Base-by-base conservation (phyloP, 1,140 invertebrate genomes). In the Drosophila lowei region DNA sequence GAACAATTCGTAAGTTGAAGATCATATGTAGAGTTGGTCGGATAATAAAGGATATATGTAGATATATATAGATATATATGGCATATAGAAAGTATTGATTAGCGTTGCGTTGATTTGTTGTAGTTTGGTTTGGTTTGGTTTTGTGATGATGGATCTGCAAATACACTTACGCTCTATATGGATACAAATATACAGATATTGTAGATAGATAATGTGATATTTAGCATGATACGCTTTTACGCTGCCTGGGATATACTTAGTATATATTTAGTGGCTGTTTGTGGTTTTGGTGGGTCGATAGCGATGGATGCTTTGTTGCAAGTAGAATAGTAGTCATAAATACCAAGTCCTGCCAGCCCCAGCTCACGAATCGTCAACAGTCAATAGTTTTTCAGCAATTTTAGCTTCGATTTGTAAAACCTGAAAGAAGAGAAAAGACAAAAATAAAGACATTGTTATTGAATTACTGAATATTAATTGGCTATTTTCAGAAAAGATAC, bases 241-340 rank as follows among this genome's bases (percentile, higher is more conserved):
- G 50, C 72, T 76, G 79, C 71, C 74, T 61, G 70, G 46, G 71
- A 79, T 89, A 89, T 89, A 88, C 83, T 88, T 88, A 88, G 84
- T 79, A 83, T 86, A 80, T 83, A 84, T 79, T 38, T 13, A 57
- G 56, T 74, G 64, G 60, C 79, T 79, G 65, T 50, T 74, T 47
- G 72, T 55, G 50, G 34, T 21, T 16, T 74, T 60, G 55, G 66
- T 73, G 77, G 77, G 54, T 73, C 80, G 77, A 64, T 80, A 80
- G 73, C 72, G 77, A 80, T 80, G 79, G 50, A 73, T 74, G 72
- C 77, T 86, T 84, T 53, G 60, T 67, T 86, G 80, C 77, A 86
- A 86, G 80, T 85, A 66, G 72, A 85, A 83, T 83, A 88, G 83
- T 88, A 88, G 78, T 89, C 75, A 88, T 88, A 88, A 88, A 88